These are phyloP conservation scores for Atta colombica DNA, from an alignment of 1,140 invertebrate species.

Conservation along the genomic window DNA sequence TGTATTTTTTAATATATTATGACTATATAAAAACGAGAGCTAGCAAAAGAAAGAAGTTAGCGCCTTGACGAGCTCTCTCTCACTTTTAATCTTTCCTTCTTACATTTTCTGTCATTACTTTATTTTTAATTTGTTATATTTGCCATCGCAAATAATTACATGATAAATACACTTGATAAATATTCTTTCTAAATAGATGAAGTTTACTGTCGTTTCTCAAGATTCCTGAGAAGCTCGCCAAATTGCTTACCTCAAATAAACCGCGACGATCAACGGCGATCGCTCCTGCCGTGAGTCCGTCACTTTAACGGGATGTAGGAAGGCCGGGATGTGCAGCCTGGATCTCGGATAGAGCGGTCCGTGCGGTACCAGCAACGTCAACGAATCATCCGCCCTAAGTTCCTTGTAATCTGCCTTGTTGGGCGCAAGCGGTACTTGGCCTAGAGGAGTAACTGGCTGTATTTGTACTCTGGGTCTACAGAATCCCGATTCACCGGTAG, in stretches of 20 bases:
- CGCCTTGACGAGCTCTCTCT: not conserved
- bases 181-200: not conserved
- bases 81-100: not conserved
- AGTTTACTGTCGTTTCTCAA: not conserved
- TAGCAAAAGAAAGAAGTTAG: not conserved
- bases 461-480: conserved; percentile 92
- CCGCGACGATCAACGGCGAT: conserved; percentile 89
- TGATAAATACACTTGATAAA: too few species aligned
- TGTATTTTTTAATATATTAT: not conserved
- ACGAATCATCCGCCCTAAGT: conserved; percentile 91
- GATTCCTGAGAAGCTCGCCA: not conserved
- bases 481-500: conserved; percentile 82
- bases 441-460: conserved; percentile 91
- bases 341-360: conserved; percentile 95
- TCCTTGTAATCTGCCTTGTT: conserved; percentile 94
- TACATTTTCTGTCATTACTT: not conserved
- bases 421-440: conserved; percentile 90
- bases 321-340: conserved; percentile 94
- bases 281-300: conserved; percentile 85
- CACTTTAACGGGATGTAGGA: conserved; percentile 89
- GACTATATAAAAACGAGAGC: not conserved
- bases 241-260: conserved; percentile 92
- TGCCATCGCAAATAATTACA: not conserved
- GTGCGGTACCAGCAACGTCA: conserved; percentile 95
- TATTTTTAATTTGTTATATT: not conserved